phyloP scores from a whole-genome alignment of 2,797 vertebrate genomes.

The Pseudotriccus pelzelni region DNA sequence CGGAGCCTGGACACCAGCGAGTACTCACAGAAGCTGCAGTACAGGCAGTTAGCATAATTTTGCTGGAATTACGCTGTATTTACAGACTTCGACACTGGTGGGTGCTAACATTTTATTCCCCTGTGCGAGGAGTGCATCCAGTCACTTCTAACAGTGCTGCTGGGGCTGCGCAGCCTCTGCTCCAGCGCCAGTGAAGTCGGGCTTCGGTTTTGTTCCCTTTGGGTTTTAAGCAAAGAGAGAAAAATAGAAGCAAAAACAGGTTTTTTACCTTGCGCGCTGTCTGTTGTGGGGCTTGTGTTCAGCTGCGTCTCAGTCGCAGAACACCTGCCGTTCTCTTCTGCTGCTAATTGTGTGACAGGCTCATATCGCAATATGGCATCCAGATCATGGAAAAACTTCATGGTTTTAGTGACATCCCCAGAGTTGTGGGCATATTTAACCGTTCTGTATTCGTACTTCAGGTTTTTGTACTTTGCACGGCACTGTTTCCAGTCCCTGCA shows the following conservation, averaged over 20 bases:
- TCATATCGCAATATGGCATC: constrained; percentile 76
- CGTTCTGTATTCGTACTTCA: constrained; percentile 84
- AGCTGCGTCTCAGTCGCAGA: constrained; percentile 50
- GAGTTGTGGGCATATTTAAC: constrained; percentile 77
- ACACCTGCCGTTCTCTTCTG: constrained; percentile 70
- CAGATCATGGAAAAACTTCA: constrained; percentile 80
- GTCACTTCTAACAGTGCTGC: constrained; percentile 29
- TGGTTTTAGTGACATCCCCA: constrained; percentile 76
- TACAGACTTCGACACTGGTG: constrained; percentile 47
- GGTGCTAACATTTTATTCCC: constrained; percentile 48
- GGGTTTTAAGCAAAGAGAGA: constrained; percentile 14
- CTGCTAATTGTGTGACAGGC: constrained; percentile 66
- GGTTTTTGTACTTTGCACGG: constrained; percentile 87
- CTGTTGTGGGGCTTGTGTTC: constrained; percentile 54
- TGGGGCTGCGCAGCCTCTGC: constrained; percentile 13
- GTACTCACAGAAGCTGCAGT: not conserved
- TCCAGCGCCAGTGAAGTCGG: not conserved
- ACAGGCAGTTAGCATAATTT: constrained; percentile 35
- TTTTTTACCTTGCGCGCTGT: constrained; percentile 67
- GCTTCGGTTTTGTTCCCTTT: not conserved
- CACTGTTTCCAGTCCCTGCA: constrained; percentile 89
- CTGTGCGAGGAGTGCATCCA: constrained; percentile 23
- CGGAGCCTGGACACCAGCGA: not conserved
- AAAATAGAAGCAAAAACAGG: constrained; percentile 42
- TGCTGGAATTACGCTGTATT: constrained; percentile 50